Percentiles rank a stretch among this genome's conserved stretches.
Conservation (phyloP, 2,888 invertebrate genomes). For the Cheilosia variabilis region DNA sequence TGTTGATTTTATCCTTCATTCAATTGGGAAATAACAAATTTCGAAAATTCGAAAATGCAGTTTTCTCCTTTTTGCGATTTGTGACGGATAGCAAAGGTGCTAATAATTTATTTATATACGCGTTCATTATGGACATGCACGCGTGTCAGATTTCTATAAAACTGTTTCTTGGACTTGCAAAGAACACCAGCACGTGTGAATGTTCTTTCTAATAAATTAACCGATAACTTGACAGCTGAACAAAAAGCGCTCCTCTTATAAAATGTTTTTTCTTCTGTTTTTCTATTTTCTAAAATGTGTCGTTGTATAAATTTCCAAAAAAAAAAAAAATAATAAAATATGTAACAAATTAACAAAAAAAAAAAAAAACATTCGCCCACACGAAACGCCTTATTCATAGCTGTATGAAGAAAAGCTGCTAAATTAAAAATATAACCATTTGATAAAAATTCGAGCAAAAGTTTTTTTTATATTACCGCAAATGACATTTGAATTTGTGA, state of each 20-base stretch:
- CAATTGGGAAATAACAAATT: no score
- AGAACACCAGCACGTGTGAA: slow-evolving; percentile 20
- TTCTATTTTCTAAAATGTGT: not conserved
- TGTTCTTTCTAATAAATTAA: slow-evolving; percentile 7
- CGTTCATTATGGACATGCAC: not conserved
- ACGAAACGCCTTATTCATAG: slow-evolving; percentile 26
- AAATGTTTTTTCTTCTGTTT: not conserved
- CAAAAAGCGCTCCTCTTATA: not conserved
- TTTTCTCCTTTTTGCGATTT: not conserved
- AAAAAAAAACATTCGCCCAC: slow-evolving; percentile 35
- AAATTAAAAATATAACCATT: slow-evolving; percentile 1
- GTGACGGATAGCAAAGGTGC: not conserved
- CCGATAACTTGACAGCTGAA: slow-evolving; percentile 22
- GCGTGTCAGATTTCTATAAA: not conserved
- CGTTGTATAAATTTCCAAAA: not conserved
- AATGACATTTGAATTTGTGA: slow-evolving; percentile 1
- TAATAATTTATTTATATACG: not conserved
- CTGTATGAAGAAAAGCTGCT: not conserved
- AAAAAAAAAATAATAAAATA: not conserved
- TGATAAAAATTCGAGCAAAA: slow-evolving; percentile 6
- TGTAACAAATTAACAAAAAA: not conserved
- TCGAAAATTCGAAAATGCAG: no score
- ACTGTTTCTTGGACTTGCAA: not conserved
- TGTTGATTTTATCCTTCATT: not conserved
- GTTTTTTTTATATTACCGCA: not conserved